Conservation (phyloP, 2,888 invertebrate species). For the Colletes collaris region DNA sequence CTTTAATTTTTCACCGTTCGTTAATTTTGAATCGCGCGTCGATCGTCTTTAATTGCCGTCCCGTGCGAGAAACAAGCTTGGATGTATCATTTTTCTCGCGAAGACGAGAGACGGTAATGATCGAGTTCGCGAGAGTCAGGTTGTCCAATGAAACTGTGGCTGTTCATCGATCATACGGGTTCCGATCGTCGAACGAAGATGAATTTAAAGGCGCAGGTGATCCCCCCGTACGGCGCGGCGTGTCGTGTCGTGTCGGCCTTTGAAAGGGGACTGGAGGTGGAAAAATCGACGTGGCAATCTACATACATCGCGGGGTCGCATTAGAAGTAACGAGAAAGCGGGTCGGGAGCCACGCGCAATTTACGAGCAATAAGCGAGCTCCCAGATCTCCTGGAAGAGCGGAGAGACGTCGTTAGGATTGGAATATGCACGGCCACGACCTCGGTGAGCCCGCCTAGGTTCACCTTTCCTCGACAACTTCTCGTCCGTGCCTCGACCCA, state of each 20-base stretch:
- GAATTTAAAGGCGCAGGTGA: conserved; percentile 60
- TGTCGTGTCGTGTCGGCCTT: conserved; percentile 37
- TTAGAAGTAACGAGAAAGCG: conserved; percentile 76
- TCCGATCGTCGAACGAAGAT: conserved; percentile 35
- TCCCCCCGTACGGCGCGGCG: conserved; percentile 35
- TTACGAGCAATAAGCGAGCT: conserved; percentile 78
- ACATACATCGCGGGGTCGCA: conserved; percentile 69
- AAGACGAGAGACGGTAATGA: conserved; percentile 6
- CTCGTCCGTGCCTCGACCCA: conserved; percentile 70
- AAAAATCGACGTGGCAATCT: conserved; percentile 62
- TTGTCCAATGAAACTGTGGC: not conserved
- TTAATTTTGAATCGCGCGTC: not conserved
- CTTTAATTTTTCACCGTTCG: conserved; percentile 16
- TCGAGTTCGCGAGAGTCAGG: not conserved
- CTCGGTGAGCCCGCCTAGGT: conserved; percentile 74
- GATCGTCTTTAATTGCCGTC: conserved; percentile 18
- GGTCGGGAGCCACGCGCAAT: conserved; percentile 78
- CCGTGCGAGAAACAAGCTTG: not conserved
- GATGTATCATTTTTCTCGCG: too few relatives aligned
- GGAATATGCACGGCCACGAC: conserved; percentile 80
- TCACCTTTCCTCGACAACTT: conserved; percentile 75
- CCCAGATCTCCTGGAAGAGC: conserved; percentile 70
- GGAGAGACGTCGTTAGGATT: conserved; percentile 78
- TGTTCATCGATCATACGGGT: conserved; percentile 25
- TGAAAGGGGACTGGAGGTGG: conserved; percentile 3